These are phyloP conservation scores for Heteractis magnifica DNA, from an alignment of 92 coral and sea anemone genomes.

Conservation along the genomic window DNA sequence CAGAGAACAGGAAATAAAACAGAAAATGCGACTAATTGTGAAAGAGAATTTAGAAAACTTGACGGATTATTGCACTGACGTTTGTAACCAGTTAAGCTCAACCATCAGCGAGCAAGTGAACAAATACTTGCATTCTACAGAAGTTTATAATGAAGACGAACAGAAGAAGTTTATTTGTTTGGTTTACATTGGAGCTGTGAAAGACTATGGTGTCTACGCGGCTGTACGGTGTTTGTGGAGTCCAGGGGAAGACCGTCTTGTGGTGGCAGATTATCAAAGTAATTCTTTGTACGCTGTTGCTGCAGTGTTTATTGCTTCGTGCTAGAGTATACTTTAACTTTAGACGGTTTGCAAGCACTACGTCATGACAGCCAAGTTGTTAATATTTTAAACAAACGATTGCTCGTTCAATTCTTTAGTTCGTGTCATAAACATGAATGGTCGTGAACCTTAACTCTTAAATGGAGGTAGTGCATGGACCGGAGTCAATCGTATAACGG, in stretches of 20 bases:
- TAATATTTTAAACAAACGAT: too few relatives aligned
- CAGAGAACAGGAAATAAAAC: conserved; percentile 19
- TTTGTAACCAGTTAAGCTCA: conserved; percentile 8
- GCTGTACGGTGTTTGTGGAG: conserved; percentile 57
- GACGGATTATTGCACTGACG: conserved; percentile 11
- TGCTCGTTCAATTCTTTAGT: too few relatives aligned
- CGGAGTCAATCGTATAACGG: too few relatives aligned
- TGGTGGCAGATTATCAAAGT: conserved; percentile 49
- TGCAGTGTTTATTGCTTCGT: conserved; percentile 41
- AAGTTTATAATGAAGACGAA: background rate
- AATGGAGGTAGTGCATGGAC: too few relatives aligned
- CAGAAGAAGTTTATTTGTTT: conserved; percentile 50
- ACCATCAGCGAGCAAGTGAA: conserved; percentile 16
- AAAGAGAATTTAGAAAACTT: conserved; percentile 8
- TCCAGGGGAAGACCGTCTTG: conserved; percentile 57
- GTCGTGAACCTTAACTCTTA: too few relatives aligned
- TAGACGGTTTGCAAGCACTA: background rate
- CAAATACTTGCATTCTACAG: conserved; percentile 22
- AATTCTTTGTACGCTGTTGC: conserved; percentile 49
- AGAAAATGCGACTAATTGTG: background rate
- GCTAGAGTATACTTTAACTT: background rate
- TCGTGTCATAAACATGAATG: too few relatives aligned
- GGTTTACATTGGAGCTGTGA: conserved; percentile 68
- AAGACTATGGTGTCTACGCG: conserved; percentile 48
- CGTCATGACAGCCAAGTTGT: too few relatives aligned